A percentile compares a stretch with the other conserved stretches of the same genome.
Evolutionary conservation across 2,888 invertebrate genomes (phyloP).

Genomic region (Tipula unca): DNA sequence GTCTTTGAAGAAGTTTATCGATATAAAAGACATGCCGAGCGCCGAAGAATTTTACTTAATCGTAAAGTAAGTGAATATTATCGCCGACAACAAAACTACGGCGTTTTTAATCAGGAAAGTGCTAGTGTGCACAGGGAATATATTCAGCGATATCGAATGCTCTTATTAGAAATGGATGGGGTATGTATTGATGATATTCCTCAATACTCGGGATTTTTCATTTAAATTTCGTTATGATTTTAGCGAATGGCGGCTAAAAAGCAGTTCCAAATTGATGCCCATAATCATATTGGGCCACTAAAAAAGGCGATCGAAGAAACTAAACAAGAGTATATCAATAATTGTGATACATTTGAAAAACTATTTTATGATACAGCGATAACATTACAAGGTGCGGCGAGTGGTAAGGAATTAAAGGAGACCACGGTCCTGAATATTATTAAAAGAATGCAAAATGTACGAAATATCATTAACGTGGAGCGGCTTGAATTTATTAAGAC

Average conservation of each 20-base stretch:
- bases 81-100: conserved; percentile 29
- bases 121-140: conserved; percentile 22
- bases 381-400: background rate
- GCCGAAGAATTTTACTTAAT: conserved; percentile 27
- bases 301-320: background rate
- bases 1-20: conserved; percentile 16
- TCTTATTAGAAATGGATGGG: conserved; percentile 28
- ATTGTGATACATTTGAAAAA: background rate
- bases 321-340: background rate
- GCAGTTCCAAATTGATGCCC: background rate
- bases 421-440: background rate
- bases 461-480: background rate
- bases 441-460: background rate
- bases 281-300: background rate
- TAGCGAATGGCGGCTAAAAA: background rate
- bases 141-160: conserved; percentile 26
- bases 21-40: conserved; percentile 3
- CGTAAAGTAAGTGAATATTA: conserved; percentile 31
- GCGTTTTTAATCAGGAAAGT: conserved; percentile 29
- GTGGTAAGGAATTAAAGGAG: background rate
- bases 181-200: background rate
- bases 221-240: background rate
- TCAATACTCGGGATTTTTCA: background rate
- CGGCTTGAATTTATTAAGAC: background rate
- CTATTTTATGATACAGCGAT: background rate